Evolutionary conservation across 2,888 invertebrate genomes (phyloP).

Genomic region (Gryllus longicercus): DNA sequence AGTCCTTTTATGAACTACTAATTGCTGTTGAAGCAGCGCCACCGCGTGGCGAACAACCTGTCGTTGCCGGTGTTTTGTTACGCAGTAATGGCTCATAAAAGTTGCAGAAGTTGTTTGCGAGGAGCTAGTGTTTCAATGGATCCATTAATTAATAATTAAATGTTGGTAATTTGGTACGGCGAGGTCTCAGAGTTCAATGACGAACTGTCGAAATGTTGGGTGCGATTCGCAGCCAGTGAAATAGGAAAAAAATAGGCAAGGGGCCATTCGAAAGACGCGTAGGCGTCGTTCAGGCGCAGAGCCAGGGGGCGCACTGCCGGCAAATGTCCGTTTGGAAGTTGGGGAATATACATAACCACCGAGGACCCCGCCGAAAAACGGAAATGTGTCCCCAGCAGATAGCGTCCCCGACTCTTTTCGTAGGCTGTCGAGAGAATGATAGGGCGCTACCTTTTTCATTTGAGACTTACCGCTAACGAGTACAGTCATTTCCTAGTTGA

Average conservation of each 20-base stretch:
- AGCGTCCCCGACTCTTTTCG: too few relatives aligned
- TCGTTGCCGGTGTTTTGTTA: background rate
- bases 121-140: background rate
- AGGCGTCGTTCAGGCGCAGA: too few relatives aligned
- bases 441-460: too few relatives aligned
- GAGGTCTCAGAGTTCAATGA: too few relatives aligned
- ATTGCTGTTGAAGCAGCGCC: background rate
- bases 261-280: too few relatives aligned
- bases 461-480: too few relatives aligned
- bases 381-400: background rate
- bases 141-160: background rate
- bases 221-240: too few relatives aligned
- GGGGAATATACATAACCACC: background rate
- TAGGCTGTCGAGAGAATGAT: too few relatives aligned
- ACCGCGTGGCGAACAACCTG: background rate
- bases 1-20: background rate
- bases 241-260: too few relatives aligned
- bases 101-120: background rate
- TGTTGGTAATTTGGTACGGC: background rate
- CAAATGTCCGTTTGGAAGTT: background rate
- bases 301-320: background rate
- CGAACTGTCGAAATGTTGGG: too few relatives aligned
- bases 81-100: slow-evolving; percentile 1
- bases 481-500: too few relatives aligned
- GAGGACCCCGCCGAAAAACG: background rate